These are phyloP conservation scores for Otolemur crassicaudatus DNA, from an alignment of 2,797 vertebrate genomes.

Conservation along the genomic window DNA sequence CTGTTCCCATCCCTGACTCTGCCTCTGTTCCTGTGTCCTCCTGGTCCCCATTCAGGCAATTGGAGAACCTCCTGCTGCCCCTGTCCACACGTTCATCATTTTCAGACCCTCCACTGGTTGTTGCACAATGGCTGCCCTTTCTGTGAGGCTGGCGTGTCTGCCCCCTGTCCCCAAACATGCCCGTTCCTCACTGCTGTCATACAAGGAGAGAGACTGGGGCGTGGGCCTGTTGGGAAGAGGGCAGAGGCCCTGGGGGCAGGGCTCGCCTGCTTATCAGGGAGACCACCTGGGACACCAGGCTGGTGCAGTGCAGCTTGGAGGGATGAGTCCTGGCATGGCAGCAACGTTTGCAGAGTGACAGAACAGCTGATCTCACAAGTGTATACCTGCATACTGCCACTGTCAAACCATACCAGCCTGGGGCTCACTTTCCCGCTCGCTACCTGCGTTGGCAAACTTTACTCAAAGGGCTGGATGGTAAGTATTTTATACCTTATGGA, in stretches of 20 bases:
- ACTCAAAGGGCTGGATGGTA: accelerated
- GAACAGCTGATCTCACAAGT: accelerated
- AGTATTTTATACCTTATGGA: background rate
- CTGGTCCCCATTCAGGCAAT: background rate
- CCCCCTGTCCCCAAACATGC: background rate
- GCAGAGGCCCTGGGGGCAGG: background rate
- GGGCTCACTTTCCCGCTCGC: accelerated
- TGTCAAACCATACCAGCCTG: background rate
- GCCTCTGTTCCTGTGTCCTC: background rate
- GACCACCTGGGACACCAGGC: accelerated
- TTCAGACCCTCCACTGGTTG: background rate
- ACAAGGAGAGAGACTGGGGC: background rate
- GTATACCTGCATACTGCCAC: background rate
- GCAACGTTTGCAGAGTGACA: background rate
- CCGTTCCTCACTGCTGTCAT: background rate
- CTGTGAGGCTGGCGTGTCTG: accelerated
- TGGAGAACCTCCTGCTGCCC: background rate
- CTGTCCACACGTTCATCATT: background rate
- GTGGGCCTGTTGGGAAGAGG: background rate
- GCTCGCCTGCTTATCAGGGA: background rate
- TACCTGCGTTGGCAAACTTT: background rate
- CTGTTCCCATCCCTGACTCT: too few relatives aligned
- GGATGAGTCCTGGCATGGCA: background rate
- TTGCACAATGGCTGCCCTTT: too few relatives aligned
- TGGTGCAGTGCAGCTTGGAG: background rate